Evolutionary conservation across 2,888 invertebrate species (phyloP).

Genomic region (Thera britannica): DNA sequence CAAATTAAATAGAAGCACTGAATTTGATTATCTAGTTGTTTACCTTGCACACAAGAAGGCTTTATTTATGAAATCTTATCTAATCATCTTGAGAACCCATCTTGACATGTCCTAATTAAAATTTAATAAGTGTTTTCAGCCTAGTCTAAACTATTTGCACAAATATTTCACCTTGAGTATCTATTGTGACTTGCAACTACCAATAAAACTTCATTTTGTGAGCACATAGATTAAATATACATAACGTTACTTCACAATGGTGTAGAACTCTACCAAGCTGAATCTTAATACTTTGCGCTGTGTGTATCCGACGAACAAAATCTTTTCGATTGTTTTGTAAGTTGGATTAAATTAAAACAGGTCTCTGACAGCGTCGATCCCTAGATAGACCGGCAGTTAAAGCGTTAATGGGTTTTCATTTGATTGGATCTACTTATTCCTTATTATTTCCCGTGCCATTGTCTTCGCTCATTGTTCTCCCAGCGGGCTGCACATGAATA

Average conservation of each 20-base stretch:
- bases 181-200: too few relatives aligned
- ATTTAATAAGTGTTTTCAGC: slow-evolving; percentile 17
- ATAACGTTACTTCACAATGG: not conserved
- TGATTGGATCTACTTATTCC: slow-evolving; percentile 49
- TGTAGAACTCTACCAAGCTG: not conserved
- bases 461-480: slow-evolving; percentile 62
- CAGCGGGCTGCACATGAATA: slow-evolving; percentile 43
- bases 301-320: not conserved
- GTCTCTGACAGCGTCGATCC: not conserved
- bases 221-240: not conserved
- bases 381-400: slow-evolving; percentile 14
- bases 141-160: slow-evolving; percentile 9
- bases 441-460: slow-evolving; percentile 65
- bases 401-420: slow-evolving; percentile 30
- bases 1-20: slow-evolving; percentile 4
- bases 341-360: not conserved
- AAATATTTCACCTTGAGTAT: slow-evolving; percentile 1
- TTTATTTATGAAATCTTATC: slow-evolving; percentile 27
- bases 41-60: slow-evolving; percentile 30
- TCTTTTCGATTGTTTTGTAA: not conserved
- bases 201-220: too few relatives aligned
- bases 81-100: slow-evolving; percentile 30
- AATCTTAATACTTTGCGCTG: not conserved
- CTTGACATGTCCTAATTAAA: slow-evolving; percentile 36
- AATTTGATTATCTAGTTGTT: slow-evolving; percentile 22